Evolutionary conservation across 1,140 invertebrate species (phyloP).

Genomic region (Achroia grisella): DNA sequence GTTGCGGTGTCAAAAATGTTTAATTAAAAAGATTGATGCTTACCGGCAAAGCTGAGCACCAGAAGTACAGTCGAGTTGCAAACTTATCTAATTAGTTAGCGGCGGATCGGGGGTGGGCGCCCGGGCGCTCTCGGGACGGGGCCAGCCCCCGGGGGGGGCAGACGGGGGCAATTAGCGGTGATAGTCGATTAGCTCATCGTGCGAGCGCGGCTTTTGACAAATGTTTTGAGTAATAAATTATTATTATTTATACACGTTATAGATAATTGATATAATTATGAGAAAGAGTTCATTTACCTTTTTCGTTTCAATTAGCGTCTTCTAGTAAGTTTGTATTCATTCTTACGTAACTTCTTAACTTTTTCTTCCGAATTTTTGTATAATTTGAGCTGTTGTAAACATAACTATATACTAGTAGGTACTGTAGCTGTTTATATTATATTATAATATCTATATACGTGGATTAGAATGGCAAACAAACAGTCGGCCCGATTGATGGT

Average conservation of each 20-base stretch:
- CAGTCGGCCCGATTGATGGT: too few species aligned
- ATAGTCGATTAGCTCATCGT: conserved; percentile 73
- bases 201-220: conserved; percentile 70
- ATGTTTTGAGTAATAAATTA: conserved; percentile 65
- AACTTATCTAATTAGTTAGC: conserved; percentile 72
- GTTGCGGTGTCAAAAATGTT: conserved; percentile 69
- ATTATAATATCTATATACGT: too few species aligned
- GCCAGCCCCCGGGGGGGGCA: conserved; percentile 11
- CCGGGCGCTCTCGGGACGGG: conserved; percentile 6
- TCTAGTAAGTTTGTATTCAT: too few species aligned
- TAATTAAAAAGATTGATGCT: conserved; percentile 73
- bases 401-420: too few species aligned
- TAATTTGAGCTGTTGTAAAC: too few species aligned
- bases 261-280: conserved; percentile 60
- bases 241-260: conserved; percentile 64
- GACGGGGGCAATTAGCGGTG: conserved; percentile 67
- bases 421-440: too few species aligned
- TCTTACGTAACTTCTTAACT: too few species aligned
- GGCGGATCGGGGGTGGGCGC: conserved; percentile 17
- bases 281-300: conserved; percentile 37
- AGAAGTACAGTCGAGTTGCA: conserved; percentile 70
- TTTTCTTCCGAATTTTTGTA: too few species aligned
- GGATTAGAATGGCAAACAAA: too few species aligned
- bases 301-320: conserved; percentile 18
- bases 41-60: conserved; percentile 60